Conservation (phyloP, 2,113 vertebrate genomes). For the Tiliqua scincoides region DNA sequence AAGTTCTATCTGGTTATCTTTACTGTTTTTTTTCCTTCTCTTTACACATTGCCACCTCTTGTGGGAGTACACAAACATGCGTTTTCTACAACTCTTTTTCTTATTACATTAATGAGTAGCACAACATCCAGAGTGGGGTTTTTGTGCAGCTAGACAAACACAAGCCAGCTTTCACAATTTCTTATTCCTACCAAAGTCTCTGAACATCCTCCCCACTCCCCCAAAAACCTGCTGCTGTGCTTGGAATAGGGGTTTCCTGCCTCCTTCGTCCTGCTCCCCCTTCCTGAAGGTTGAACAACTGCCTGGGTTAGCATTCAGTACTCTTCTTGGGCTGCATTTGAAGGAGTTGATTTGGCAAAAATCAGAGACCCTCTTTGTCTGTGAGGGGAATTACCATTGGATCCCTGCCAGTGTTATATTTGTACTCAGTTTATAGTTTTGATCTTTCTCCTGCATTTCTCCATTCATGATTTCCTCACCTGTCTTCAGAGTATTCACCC, state of each 20-base stretch:
- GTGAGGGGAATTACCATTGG: not conserved
- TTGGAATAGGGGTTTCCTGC: no score
- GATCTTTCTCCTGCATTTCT: not conserved
- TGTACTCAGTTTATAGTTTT: not conserved
- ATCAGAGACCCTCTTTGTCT: not conserved
- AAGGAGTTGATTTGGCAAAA: not conserved
- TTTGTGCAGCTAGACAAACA: no score
- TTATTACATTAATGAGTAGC: no score
- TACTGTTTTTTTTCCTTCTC: no score
- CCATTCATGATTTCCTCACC: no score
- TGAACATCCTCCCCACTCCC: not conserved
- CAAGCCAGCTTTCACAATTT: not conserved
- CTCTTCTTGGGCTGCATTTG: not conserved
- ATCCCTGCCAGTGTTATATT: not conserved
- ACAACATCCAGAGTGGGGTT: no score
- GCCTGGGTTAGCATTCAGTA: not conserved
- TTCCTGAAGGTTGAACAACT: no score
- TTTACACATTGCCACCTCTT: no score
- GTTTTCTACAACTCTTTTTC: no score
- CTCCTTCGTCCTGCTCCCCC: not conserved
- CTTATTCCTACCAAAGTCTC: not conserved
- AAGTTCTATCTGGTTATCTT: no score
- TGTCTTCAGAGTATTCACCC: no score
- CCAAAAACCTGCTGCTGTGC: no score
- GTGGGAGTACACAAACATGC: not conserved